Evolutionary conservation across 2,797 vertebrate genomes (phyloP), one percentile per base, ranked within the genome.

Genomic region (Anas flavirostris): DNA sequence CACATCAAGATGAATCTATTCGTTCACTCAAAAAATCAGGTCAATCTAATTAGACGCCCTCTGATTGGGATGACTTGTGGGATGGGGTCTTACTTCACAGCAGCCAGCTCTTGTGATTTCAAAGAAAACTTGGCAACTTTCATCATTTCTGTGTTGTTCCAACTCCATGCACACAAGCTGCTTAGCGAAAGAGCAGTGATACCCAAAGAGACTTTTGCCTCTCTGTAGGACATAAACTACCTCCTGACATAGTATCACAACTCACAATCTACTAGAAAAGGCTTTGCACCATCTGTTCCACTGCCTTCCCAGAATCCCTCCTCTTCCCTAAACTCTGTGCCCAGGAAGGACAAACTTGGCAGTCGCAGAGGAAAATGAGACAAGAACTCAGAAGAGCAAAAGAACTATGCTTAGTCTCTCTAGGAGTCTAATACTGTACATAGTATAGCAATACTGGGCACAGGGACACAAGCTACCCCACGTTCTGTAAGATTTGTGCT

Each of bases 141-240:
- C 48, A 52, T 10, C 16, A 62, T 0, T 44, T 55, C n/a, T 11
- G 4, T 7, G 10, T 44, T 52, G 10, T 37, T 50, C 16, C 55
- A 62, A 9, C 63, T 18, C n/a, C 1, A 0, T n/a, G 43, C 23
- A 4, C 6, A 9, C 1, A 43, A 50, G 16, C 12, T 41, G 31
- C 67, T 82, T 5, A 76, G 44, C 29, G 64, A n/a, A n/a, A 52
- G 35, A 55, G 66, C 4, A 72, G 41, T 2, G 3, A 33, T 17
- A 41, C 64, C 46, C 2, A 0, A 41, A 50, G 39, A 58, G 39
- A 31, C 0, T 0, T 41, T 39, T 46, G 31, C 1, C 6, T 22
- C 16, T 62, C 29, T 53, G 26, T 12, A 5, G 5, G 18, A 53
- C 6, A 3, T 31, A 58, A 78, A 63, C 18, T 17, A 18, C 39